phyloP scores from a whole-genome alignment of 64 coral and sea anemone genomes.

The Montipora efflorescens region DNA sequence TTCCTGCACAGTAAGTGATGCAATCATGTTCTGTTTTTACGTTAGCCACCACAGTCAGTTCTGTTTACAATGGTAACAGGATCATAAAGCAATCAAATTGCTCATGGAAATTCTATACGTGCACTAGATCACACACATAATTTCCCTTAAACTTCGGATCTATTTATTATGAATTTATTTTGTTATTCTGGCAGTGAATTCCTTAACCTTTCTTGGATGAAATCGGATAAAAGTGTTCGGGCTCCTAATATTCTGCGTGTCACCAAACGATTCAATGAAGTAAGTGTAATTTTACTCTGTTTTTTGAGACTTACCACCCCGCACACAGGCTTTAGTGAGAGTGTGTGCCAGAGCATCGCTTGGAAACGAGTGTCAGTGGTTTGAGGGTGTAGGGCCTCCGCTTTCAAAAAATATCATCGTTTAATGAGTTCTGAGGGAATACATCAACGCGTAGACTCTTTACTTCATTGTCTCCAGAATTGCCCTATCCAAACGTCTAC shows the following conservation, averaged over 20 bases:
- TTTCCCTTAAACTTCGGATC: neutral
- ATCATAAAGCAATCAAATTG: neutral
- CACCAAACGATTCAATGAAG: constrained; percentile 97
- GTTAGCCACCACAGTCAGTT: neutral
- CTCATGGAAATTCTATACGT: neutral
- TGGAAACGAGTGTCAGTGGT: too few relatives aligned
- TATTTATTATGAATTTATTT: neutral
- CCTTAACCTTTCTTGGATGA: constrained; percentile 99
- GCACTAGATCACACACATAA: too few relatives aligned
- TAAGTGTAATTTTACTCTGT: constrained; percentile 7
- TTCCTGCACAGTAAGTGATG: constrained; percentile 90
- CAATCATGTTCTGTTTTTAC: neutral
- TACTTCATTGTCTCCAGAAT: too few relatives aligned
- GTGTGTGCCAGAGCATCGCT: too few relatives aligned
- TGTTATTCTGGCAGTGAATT: constrained; percentile 80
- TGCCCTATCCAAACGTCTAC: too few relatives aligned
- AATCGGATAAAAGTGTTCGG: constrained; percentile 81
- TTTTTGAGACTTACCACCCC: neutral
- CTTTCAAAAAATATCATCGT: too few relatives aligned
- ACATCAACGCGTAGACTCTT: too few relatives aligned
- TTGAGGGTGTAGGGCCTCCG: too few relatives aligned
- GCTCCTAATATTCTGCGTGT: constrained; percentile 93
- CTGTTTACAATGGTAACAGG: too few relatives aligned
- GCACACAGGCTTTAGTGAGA: too few relatives aligned
- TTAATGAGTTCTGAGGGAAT: too few relatives aligned